Evolutionary conservation across 2,113 vertebrate species (phyloP), one percentile per base, ranked within the genome.

Genomic region (Thalassoma bifasciatum): DNA sequence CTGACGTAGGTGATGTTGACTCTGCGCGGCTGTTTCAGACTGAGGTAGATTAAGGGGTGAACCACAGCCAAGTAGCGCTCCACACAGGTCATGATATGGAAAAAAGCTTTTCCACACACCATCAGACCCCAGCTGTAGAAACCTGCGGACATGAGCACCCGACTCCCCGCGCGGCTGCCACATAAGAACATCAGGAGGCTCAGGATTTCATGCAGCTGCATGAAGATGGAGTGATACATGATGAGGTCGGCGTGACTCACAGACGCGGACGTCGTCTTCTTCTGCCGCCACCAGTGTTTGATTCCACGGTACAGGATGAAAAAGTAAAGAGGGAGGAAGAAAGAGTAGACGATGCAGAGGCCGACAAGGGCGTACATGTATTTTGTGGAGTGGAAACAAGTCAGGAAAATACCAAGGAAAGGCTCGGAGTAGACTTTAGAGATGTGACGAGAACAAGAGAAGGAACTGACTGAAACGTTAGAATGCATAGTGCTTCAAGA

Each of bases 91-190:
- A 86, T 17, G 49, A 72, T 0, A 1, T 83, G 71, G 12, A 83
- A 66, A 1, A 58, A 1, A 2, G 9, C 4, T n/a, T 66, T 38
- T 19, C 63, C 77, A 0, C 3, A 0, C 1, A 14, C 34, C 0
- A 2, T 6, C 5, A 34, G 0, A 0, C 0, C 5, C 5, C 2
- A 36, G 3, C 13, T 0, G 8, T 0, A 3, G 7, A 19, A 0
- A 3, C 66, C 70, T 0, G 8, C 5, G 0, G 0, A 0, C 13
- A 0, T 0, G 0, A 70, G 10, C 4, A 7, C 0, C 0, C 0
- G 0, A 3, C 23, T 1, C 0, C 19, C 1, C 4, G 3, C 1
- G 23, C 4, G 51, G 21, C 0, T 0, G 1, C 42, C 64, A 4
- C 12, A 14, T 1, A 46, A 0, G 0, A 6, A 53, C 21, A 46